phyloP scores from a whole-genome alignment of 1,140 invertebrate genomes.

The Eupeodes corollae region DNA sequence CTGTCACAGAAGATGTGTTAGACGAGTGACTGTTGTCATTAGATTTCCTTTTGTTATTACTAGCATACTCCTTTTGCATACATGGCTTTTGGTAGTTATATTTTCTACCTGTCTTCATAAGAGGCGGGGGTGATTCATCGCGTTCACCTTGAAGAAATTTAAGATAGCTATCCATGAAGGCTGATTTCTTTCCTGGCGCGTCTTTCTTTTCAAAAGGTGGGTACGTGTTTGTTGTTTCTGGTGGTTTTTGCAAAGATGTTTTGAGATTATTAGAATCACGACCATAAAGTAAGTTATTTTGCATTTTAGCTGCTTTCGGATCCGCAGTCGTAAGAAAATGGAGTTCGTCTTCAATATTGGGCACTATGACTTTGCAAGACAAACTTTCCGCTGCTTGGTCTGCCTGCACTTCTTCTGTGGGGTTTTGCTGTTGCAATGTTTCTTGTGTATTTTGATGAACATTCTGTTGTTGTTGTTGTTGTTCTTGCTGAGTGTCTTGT shows the following conservation, averaged over 20 bases:
- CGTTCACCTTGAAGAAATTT: slow-evolving; percentile 73
- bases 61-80: too few species aligned
- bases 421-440: slow-evolving; percentile 32
- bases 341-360: slow-evolving; percentile 75
- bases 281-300: slow-evolving; percentile 16
- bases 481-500: slow-evolving; percentile 38
- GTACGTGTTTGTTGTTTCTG: slow-evolving; percentile 11
- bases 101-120: slow-evolving; percentile 31
- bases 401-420: slow-evolving; percentile 52
- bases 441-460: slow-evolving; percentile 8
- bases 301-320: slow-evolving; percentile 39
- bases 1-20: slow-evolving; percentile 13
- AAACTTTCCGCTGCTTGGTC: slow-evolving; percentile 47
- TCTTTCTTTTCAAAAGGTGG: slow-evolving; percentile 3
- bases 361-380: slow-evolving; percentile 66
- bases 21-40: slow-evolving; percentile 16
- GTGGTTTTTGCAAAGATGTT: too few species aligned
- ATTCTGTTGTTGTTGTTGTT: slow-evolving; percentile 21
- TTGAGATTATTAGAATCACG: slow-evolving; percentile 7
- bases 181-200: slow-evolving; percentile 45
- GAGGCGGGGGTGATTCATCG: slow-evolving; percentile 62
- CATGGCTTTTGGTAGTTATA: slow-evolving; percentile 24
- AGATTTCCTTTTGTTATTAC: slow-evolving; percentile 11
- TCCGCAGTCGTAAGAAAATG: slow-evolving; percentile 56
- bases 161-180: slow-evolving; percentile 74